Conservation (phyloP, 1,140 invertebrate species). For the Akabosia matsudoensis region DNA sequence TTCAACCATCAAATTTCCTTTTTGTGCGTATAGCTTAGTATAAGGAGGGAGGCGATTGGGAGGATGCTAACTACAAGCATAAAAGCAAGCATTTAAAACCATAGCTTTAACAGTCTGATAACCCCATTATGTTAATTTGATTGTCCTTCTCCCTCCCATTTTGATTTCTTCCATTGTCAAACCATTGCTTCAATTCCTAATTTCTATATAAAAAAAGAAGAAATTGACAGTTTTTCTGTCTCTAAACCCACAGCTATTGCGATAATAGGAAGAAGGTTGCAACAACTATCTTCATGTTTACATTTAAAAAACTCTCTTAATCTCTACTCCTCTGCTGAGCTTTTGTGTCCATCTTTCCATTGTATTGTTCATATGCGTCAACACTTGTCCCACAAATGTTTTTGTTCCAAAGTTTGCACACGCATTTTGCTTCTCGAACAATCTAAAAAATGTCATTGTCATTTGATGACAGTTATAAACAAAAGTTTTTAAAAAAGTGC, state of each 20-base stretch:
- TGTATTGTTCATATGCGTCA: no score
- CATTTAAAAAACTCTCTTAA: no score
- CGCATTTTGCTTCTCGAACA: not conserved
- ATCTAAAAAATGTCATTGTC: not conserved
- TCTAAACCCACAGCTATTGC: no score
- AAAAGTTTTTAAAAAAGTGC: no score
- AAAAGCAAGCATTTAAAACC: not conserved
- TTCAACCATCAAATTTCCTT: no score
- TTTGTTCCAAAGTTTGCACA: not conserved
- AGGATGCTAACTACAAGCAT: not conserved
- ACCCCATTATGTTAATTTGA: not conserved
- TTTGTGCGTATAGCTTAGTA: not conserved
- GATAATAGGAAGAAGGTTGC: no score
- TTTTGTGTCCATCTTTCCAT: no score
- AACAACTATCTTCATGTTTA: no score
- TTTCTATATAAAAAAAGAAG: no score
- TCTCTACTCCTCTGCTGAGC: no score
- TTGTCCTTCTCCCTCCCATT: not conserved
- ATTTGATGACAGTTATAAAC: not conserved
- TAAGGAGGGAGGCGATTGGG: not conserved
- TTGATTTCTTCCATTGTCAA: not conserved
- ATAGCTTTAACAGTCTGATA: not conserved
- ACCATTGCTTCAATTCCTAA: no score
- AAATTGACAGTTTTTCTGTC: not conserved
- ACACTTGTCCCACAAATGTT: no score